Evolutionary conservation across 2,113 vertebrate genomes (phyloP), one percentile per base, ranked within the genome.

Genomic region (Oreocharis arfaki): DNA sequence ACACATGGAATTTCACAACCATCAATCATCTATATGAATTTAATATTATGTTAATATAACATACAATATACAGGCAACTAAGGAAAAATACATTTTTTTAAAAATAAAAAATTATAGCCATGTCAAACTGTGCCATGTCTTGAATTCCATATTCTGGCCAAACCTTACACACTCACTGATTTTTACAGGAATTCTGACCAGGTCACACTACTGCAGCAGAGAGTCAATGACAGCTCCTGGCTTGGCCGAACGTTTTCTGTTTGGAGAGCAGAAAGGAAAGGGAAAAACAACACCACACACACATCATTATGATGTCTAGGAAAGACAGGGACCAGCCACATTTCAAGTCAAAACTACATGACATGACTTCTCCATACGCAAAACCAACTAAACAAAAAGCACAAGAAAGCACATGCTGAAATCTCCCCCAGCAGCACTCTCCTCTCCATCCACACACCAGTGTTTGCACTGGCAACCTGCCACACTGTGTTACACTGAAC

Each of bases 161-260:
- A 80, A 55, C 64, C 89, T 80, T 57, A 94, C 2, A 97, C 67
- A 96, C 92, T 95, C 90, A 82, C 93, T 93, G 84, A 94, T 81
- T 94, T 96, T 97, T 95, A 97, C 47, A 84, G 65, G 91, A 70
- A 87, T 56, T 96, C 94, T 93, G 92, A 89, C 63, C 97, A 92
- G 89, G 82, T 94, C 86, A 92, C 69, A 84, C 97, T 98, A 99
- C 96, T 99, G 99, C 96, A 99, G 98, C 90, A 99, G 98, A 60
- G 99, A 99, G 90, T 99, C 99, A 93, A 99, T 98, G 92, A 98
- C 99, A 16, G 98, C 98, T 85, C 99, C 99, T 76, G 99, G 98
- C 96, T 99, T 99, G 92, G 98, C 97, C 49, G 99, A 99, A 89
- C 99, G 99, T 98, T 99, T 99, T 98, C 99, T 99, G 98, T 98